Conservation (phyloP, 2,888 invertebrate species). For the Nomada ruficornis region DNA sequence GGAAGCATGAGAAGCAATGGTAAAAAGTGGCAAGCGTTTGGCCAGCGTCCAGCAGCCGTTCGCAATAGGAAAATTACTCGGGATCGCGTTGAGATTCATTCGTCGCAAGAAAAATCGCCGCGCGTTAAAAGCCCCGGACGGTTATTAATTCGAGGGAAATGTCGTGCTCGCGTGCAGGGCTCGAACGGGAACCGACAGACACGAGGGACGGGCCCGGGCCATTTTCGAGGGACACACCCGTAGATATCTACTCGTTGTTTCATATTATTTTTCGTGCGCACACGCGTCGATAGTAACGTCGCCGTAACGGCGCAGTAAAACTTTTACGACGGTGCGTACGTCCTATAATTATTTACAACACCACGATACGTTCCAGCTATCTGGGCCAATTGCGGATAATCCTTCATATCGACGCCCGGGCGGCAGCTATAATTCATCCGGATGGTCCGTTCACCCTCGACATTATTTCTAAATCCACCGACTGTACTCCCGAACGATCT, state of each 20-base stretch:
- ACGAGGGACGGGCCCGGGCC: not conserved
- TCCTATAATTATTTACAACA: constrained; percentile 35
- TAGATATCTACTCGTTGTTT: not conserved
- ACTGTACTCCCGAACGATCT: not conserved
- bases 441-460: not conserved
- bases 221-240: not conserved
- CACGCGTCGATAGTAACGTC: constrained; percentile 5
- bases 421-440: not conserved
- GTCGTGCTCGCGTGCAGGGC: constrained; percentile 22
- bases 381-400: constrained; percentile 47
- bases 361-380: constrained; percentile 19
- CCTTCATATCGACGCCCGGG: not conserved
- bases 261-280: not conserved
- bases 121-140: constrained; percentile 40
- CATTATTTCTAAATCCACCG: not conserved
- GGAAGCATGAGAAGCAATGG: constrained; percentile 13
- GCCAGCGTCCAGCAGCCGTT: constrained; percentile 52
- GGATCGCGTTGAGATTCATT: constrained; percentile 56
- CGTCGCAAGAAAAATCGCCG: constrained; percentile 47
- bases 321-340: constrained; percentile 22
- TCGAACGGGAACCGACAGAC: no score
- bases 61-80: constrained; percentile 53
- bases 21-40: constrained; percentile 43
- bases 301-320: constrained; percentile 25
- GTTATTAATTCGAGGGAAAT: constrained; percentile 51